Percentiles rank a stretch among this genome's conserved stretches.
Evolutionary conservation across 2,113 vertebrate genomes (phyloP).

Genomic region (Neotragus moschatus): DNA sequence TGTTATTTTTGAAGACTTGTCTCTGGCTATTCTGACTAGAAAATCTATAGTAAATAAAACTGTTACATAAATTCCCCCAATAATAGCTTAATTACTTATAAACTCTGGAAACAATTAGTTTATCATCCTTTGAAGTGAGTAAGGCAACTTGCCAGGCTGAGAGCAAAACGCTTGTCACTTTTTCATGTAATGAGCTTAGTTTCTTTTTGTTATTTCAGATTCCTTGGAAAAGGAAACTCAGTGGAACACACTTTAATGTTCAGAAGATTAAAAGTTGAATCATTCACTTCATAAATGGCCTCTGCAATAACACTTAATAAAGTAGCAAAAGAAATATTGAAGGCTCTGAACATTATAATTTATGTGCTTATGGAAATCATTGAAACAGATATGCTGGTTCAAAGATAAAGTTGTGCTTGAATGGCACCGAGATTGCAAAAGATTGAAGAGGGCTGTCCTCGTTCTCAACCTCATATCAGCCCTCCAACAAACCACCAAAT

Average conservation of each 20-base stretch:
- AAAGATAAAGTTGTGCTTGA: constrained; percentile 61
- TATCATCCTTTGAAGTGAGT: constrained; percentile 79
- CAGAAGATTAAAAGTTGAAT: constrained; percentile 69
- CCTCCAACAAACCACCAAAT: constrained; percentile 55
- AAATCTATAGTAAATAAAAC: constrained; percentile 38
- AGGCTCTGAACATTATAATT: constrained; percentile 41
- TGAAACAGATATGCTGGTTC: constrained; percentile 38
- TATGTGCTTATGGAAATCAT: constrained; percentile 65
- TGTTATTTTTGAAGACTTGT: constrained; percentile 43
- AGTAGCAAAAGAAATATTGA: constrained; percentile 45
- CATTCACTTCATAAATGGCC: constrained; percentile 60
- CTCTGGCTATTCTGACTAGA: constrained; percentile 30
- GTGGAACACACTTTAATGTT: constrained; percentile 58
- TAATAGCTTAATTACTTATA: constrained; percentile 81
- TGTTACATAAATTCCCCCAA: constrained; percentile 62
- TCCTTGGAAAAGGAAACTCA: constrained; percentile 65
- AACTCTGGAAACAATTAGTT: constrained; percentile 84
- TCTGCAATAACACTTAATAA: constrained; percentile 50
- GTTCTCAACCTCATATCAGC: constrained; percentile 51
- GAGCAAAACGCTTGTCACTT: constrained; percentile 59
- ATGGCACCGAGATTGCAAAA: constrained; percentile 48
- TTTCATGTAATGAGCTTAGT: constrained; percentile 54
- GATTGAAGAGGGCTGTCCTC: constrained; percentile 51
- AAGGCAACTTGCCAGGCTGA: constrained; percentile 53
- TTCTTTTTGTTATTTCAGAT: constrained; percentile 65